Evolutionary conservation across 2,113 vertebrate genomes (phyloP), one percentile per base, ranked within the genome.

Genomic region (Aegotheles bennettii): DNA sequence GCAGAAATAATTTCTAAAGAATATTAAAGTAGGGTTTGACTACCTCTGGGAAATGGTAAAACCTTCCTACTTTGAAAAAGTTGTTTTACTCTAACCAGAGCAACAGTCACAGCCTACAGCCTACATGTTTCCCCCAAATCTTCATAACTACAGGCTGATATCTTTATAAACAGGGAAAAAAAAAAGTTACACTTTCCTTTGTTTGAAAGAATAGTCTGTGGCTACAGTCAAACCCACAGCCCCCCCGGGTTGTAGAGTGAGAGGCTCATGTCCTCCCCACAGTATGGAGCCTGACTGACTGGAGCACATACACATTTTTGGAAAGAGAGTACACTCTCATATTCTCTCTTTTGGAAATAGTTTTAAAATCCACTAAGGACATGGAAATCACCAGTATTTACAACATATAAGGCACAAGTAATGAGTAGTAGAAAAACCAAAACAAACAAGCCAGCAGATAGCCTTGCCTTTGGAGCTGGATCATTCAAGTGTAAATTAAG

Each of bases 401-500:
- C 81, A 78, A 17, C 31, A 48, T 3, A 54, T 23, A 59, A 80
- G 11, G 48, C 33, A 53, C 20, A 65, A 83, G 7, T 43, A 65
- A 10, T 48, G 45, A 80, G 9, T 10, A 43, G 33, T 4, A 80
- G 23, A 53, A 89, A 82, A 82, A 81, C 10, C 1, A 57, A 78
- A 90, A n/a, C 35, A 76, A 95, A 51, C 12, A 65, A 67, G 2
- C 56, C 73, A 74, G n/a, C 9, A 38, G 18, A 89, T 61, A 95
- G 53, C 43, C 53, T 75, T 91, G 26, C 57, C 53, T 82, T 82
- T 61, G 28, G 61, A 87, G 54, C n/a, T 79, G 36, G 31, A 69
- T 93, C 85, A 85, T 36, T 91, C 57, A 51, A 57, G 75, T 63
- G 57, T 85, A 87, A 90, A 91, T 95, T 93, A 95, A 87, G 29